Evolutionary conservation across 2,888 invertebrate genomes (phyloP).

Genomic region (Phania funesta): DNA sequence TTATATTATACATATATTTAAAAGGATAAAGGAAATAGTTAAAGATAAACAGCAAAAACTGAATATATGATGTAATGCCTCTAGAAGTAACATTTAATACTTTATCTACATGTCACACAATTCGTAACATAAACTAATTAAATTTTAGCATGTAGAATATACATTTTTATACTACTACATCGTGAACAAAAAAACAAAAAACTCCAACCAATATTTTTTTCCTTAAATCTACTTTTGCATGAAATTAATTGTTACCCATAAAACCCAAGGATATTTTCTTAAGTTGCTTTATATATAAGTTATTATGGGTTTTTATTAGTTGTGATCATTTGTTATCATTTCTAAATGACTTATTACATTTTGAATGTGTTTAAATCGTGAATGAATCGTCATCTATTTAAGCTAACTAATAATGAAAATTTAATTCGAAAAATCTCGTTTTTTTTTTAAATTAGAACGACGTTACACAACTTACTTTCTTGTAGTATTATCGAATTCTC

Average conservation of each 20-base stretch:
- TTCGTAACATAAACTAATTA: not conserved
- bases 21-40: conserved; percentile 9
- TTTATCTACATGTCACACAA: conserved; percentile 56
- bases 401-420: no score
- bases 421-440: no score
- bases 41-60: conserved; percentile 22
- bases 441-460: no score
- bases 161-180: conserved; percentile 42
- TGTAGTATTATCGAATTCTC: no score
- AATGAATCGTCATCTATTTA: no score
- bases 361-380: no score
- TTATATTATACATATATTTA: conserved; percentile 57
- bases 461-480: no score
- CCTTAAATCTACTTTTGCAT: not conserved
- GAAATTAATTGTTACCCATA: not conserved
- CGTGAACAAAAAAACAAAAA: not conserved
- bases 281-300: no score
- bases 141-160: conserved; percentile 33
- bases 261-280: no score
- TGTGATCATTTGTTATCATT: no score
- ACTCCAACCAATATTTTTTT: not conserved
- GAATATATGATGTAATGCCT: conserved; percentile 39
- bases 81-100: conserved; percentile 52
- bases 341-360: no score
- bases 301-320: no score